phyloP scores from a whole-genome alignment of 53 echinoderm and acorn worm genomes.

The Apostichopus leukothele region DNA sequence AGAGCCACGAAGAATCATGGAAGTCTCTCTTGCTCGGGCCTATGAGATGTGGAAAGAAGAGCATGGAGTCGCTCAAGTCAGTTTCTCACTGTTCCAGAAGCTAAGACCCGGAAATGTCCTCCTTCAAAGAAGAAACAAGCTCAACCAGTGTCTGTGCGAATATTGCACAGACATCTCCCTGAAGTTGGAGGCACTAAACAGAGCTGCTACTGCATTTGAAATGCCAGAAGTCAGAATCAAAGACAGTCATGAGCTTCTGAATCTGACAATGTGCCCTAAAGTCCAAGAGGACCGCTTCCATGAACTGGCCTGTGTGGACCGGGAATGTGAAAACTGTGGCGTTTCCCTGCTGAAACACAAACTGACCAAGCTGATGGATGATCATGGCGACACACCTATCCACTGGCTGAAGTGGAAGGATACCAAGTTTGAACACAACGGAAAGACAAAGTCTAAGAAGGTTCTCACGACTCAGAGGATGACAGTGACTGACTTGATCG shows the following conservation, averaged over 20 bases:
- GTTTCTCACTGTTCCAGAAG: constrained; percentile 61
- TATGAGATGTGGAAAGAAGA: constrained; percentile 55
- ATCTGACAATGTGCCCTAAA: background rate
- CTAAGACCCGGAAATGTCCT: constrained; percentile 57
- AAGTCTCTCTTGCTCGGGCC: constrained; percentile 45
- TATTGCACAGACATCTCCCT: constrained; percentile 34
- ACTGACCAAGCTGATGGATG: background rate
- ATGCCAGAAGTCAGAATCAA: constrained; percentile 46
- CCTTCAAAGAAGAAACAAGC: constrained; percentile 2
- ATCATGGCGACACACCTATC: background rate
- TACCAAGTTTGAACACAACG: background rate
- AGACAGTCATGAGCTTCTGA: constrained; percentile 29
- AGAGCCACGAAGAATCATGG: constrained; percentile 34
- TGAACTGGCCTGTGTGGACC: constrained; percentile 38
- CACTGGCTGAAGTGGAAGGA: constrained; percentile 29
- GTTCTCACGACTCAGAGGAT: constrained; percentile 30
- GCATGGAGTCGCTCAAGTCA: constrained; percentile 43
- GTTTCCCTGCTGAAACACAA: background rate
- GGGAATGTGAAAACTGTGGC: constrained; percentile 49
- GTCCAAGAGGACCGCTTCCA: background rate
- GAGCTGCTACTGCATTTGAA: constrained; percentile 28
- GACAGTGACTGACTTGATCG: constrained; percentile 7
- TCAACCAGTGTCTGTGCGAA: constrained; percentile 45
- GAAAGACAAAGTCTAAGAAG: constrained; percentile 10
- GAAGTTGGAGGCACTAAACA: constrained; percentile 44